phyloP scores from a whole-genome alignment of 2,797 vertebrate genomes.

The Philypnodon macrostomus region DNA sequence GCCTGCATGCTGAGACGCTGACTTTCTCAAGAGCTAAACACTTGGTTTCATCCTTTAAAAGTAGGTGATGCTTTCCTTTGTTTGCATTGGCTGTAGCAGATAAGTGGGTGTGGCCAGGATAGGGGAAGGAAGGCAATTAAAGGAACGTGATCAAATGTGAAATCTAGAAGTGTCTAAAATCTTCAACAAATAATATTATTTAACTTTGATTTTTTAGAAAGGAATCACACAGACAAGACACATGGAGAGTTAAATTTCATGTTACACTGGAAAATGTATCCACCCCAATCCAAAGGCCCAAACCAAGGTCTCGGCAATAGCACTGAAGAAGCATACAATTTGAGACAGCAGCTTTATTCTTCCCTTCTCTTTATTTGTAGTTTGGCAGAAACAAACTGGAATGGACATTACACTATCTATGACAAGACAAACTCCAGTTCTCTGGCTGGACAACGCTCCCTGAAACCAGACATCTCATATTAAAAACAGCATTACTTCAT shows the following conservation, averaged over 20 bases:
- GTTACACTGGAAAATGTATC: conserved; percentile 50
- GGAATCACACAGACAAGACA: too few species aligned
- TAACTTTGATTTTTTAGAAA: too few species aligned
- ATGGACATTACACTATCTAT: conserved; percentile 43
- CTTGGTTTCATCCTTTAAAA: too few species aligned
- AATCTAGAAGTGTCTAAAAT: too few species aligned
- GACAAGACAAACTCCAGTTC: conserved; percentile 38
- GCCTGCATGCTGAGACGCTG: too few species aligned
- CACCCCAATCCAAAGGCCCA: conserved; percentile 50
- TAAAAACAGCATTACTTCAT: conserved; percentile 57
- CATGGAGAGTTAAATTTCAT: conserved; percentile 39
- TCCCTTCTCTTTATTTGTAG: conserved; percentile 72
- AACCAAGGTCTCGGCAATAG: conserved; percentile 43
- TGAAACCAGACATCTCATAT: conserved; percentile 56
- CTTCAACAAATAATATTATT: too few species aligned
- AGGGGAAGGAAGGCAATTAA: too few species aligned
- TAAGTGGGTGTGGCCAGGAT: too few species aligned
- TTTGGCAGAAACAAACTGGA: conserved; percentile 68
- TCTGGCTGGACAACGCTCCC: conserved; percentile 36
- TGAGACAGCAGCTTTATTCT: conserved; percentile 9
- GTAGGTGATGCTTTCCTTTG: too few species aligned
- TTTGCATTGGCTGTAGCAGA: too few species aligned
- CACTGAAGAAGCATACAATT: conserved; percentile 22
- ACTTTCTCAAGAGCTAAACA: too few species aligned
- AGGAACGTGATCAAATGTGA: too few species aligned